Evolutionary conservation across 2,113 vertebrate genomes (phyloP).

Genomic region (Ranitomeya imitator): DNA sequence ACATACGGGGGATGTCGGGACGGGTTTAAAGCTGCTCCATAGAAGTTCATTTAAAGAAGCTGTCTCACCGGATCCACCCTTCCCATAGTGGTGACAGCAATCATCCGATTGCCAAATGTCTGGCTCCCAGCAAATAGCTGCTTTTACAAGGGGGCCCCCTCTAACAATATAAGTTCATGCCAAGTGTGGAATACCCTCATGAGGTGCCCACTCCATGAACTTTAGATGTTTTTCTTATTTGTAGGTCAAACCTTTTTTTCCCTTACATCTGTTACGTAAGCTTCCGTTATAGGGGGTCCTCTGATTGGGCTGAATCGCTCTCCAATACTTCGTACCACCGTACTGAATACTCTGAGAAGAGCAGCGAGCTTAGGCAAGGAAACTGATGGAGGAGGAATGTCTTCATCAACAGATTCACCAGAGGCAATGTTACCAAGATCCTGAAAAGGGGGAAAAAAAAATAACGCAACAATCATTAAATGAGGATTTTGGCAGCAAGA

Average conservation of each 20-base stretch:
- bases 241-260: not conserved
- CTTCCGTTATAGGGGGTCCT: slow-evolving; percentile 92
- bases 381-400: slow-evolving; percentile 93
- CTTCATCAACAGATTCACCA: slow-evolving; percentile 88
- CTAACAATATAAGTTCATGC: too few species aligned
- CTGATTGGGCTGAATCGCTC: slow-evolving; percentile 92
- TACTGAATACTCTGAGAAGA: slow-evolving; percentile 93
- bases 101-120: too few species aligned
- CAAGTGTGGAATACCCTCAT: too few species aligned
- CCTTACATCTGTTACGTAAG: slow-evolving; percentile 93
- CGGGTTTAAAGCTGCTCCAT: too few species aligned
- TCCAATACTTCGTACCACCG: slow-evolving; percentile 96
- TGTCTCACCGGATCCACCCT: too few species aligned
- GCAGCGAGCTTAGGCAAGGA: slow-evolving; percentile 95
- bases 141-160: too few species aligned
- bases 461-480: not conserved
- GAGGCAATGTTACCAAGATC: slow-evolving; percentile 91
- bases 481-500: not conserved
- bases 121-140: too few species aligned
- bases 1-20: too few species aligned
- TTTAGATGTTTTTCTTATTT: too few species aligned
- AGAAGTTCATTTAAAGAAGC: too few species aligned
- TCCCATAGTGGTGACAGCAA: too few species aligned
- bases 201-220: too few species aligned
- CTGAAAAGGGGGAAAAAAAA: slow-evolving; percentile 65